Conservation (phyloP, 2,888 invertebrate genomes). For the Acleris sparsana region DNA sequence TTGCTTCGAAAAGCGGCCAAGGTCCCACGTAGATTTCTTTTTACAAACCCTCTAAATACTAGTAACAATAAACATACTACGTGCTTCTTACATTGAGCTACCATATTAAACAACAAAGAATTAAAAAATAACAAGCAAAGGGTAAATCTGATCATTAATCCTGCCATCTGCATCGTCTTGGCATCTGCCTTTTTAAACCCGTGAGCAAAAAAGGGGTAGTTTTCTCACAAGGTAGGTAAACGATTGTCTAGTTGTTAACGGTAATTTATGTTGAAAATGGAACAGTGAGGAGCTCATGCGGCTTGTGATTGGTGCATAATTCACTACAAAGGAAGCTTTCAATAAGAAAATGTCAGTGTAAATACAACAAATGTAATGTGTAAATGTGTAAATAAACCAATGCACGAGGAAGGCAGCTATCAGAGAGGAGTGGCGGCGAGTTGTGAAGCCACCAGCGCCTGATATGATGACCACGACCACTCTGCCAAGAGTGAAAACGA, state of each 20-base stretch:
- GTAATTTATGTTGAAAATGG: background rate
- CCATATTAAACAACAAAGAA: constrained; percentile 42
- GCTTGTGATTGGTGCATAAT: no score
- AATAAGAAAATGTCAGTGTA: no score
- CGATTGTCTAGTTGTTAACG: background rate
- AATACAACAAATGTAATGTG: no score
- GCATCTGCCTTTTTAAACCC: constrained; percentile 69
- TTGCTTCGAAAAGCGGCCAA: background rate
- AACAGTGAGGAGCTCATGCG: background rate
- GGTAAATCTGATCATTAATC: constrained; percentile 62
- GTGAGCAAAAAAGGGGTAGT: constrained; percentile 48
- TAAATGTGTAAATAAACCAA: no score
- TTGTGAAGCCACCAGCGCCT: no score
- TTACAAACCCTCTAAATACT: constrained; percentile 11
- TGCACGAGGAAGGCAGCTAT: no score
- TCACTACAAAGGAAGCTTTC: no score
- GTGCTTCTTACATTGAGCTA: constrained; percentile 22
- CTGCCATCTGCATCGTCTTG: constrained; percentile 61
- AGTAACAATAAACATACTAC: constrained; percentile 30
- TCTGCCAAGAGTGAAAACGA: no score
- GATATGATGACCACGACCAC: no score
- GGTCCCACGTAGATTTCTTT: background rate
- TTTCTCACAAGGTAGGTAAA: constrained; percentile 40
- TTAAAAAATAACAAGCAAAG: constrained; percentile 52
- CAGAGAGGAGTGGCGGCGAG: no score